Conservation (phyloP, 2,113 vertebrate genomes). For the Panthera tigris region DNA sequence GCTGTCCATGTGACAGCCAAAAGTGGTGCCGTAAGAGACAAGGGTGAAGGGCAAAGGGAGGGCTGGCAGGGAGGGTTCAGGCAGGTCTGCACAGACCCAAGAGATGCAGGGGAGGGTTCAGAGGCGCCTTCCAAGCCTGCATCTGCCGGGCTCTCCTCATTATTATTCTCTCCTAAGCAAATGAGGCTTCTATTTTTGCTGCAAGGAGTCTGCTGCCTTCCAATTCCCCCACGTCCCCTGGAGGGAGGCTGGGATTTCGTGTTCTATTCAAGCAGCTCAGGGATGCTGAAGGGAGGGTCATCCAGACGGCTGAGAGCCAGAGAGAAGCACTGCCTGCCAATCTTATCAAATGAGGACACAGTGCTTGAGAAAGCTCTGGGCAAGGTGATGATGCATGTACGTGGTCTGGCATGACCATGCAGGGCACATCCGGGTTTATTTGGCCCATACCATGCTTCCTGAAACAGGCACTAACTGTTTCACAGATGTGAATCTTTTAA, state of each 20-base stretch:
- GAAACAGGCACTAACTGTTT: not conserved
- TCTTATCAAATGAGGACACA: not conserved
- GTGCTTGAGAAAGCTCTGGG: not conserved
- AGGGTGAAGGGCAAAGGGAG: not conserved
- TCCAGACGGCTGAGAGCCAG: not conserved
- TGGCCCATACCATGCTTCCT: fast-evolving
- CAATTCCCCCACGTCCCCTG: not conserved
- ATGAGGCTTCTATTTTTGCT: constrained; percentile 52
- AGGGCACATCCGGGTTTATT: not conserved
- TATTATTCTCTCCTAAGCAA: constrained; percentile 6
- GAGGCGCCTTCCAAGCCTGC: not conserved
- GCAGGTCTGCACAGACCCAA: not conserved
- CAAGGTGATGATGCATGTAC: fast-evolving
- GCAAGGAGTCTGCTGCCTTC: not conserved
- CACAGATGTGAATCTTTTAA: not conserved
- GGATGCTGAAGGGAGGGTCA: not conserved
- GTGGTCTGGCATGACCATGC: fast-evolving
- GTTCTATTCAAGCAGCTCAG: constrained; percentile 21
- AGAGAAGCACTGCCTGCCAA: not conserved
- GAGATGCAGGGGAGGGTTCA: fast-evolving
- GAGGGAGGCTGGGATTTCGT: constrained; percentile 2
- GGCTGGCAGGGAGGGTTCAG: not conserved
- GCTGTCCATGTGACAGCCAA: not conserved
- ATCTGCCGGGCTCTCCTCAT: not conserved
- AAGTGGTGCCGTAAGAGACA: not conserved